A percentile compares a stretch with the other conserved stretches of the same genome.
Evolutionary conservation across 1,140 invertebrate species (phyloP).

Genomic region (Pseudomyrmex cubaensis): DNA sequence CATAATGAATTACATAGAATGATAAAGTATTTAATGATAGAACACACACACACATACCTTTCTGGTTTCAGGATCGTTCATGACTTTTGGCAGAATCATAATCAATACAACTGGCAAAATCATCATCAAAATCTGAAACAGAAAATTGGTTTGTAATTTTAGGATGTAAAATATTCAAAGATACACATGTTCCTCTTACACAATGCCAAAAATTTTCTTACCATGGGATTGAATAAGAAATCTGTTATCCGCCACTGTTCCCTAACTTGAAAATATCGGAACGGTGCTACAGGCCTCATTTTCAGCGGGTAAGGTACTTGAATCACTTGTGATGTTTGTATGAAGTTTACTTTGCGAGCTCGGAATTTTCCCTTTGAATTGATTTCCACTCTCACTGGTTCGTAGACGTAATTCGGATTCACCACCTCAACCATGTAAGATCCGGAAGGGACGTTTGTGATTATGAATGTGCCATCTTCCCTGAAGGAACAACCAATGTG

Average conservation of each 20-base stretch:
- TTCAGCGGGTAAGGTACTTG: conserved; percentile 96
- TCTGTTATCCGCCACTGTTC: conserved; percentile 98
- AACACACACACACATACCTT: conserved; percentile 85
- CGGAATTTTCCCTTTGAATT: conserved; percentile 98
- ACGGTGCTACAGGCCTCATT: conserved; percentile 92
- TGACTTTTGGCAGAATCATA: conserved; percentile 97
- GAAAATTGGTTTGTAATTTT: not conserved
- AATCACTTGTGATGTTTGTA: conserved; percentile 95
- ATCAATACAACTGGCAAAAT: conserved; percentile 95
- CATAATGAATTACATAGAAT: conserved; percentile 10
- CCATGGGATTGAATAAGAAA: conserved; percentile 98
- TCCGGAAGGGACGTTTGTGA: conserved; percentile 96
- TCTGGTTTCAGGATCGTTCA: conserved; percentile 98
- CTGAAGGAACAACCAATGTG: conserved; percentile 82
- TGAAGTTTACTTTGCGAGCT: conserved; percentile 97
- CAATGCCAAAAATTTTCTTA: conserved; percentile 70
- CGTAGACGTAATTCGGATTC: conserved; percentile 96
- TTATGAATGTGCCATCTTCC: conserved; percentile 96
- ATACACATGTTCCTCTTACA: not conserved
- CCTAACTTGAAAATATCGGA: conserved; percentile 96
- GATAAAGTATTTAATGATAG: not conserved
- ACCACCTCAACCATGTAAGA: conserved; percentile 98
- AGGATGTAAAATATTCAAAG: not conserved
- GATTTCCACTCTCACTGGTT: conserved; percentile 97
- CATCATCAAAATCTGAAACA: conserved; percentile 95